Evolutionary conservation across 2,113 vertebrate genomes (phyloP).

Genomic region (Raja brachyura): DNA sequence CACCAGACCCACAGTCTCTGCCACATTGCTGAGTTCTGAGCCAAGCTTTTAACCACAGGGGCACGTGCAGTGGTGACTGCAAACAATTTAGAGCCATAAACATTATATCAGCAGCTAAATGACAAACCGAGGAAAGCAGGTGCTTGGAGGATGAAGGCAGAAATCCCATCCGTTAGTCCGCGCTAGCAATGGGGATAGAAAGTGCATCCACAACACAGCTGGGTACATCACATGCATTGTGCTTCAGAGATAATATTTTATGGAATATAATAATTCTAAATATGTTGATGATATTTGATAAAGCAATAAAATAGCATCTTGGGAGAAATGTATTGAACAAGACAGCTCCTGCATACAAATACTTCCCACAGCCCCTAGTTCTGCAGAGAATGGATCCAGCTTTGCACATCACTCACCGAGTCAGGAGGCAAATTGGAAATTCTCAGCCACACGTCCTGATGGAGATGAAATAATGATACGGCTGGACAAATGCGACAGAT

Average conservation of each 20-base stretch:
- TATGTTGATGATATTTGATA: neutral
- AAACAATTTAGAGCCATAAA: neutral
- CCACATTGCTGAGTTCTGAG: neutral
- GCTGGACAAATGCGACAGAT: neutral
- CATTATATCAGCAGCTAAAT: conserved; percentile 2
- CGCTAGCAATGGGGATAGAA: neutral
- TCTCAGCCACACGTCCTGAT: neutral
- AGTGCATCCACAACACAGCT: neutral
- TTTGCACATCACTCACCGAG: neutral
- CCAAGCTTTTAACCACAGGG: neutral
- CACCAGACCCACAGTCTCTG: neutral
- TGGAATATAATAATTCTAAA: neutral
- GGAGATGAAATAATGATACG: conserved; percentile 12
- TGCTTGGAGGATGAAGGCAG: neutral
- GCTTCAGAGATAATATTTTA: neutral
- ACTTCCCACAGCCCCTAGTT: neutral
- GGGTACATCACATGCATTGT: neutral
- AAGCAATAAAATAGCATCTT: neutral
- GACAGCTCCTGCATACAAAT: neutral
- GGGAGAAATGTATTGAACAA: neutral
- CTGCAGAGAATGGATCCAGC: neutral
- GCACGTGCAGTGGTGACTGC: neutral
- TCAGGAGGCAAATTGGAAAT: conserved; percentile 20
- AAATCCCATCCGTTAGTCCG: neutral
- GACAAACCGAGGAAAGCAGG: conserved; percentile 6